phyloP scores from a whole-genome alignment of 2,113 vertebrate species.

The Psilopsiagon aurifrons region DNA sequence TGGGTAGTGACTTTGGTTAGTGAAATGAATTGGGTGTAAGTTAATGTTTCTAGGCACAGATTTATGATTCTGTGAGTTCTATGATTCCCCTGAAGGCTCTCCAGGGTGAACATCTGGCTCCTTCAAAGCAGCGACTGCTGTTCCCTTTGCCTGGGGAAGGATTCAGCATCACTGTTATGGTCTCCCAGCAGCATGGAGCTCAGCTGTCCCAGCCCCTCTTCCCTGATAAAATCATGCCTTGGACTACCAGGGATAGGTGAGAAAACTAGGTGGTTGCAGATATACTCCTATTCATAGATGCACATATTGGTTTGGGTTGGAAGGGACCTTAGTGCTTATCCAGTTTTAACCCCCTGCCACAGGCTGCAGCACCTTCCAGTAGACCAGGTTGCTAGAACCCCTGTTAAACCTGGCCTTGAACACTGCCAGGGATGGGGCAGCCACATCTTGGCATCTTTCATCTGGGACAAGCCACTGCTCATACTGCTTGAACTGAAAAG shows the following conservation, averaged over 20 bases:
- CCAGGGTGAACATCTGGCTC: background rate
- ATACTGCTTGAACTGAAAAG: fast-evolving
- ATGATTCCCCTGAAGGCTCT: background rate
- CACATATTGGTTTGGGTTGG: background rate
- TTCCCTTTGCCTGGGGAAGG: background rate
- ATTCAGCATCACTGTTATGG: fast-evolving
- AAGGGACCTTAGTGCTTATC: background rate
- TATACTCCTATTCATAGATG: background rate
- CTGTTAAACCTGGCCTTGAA: background rate
- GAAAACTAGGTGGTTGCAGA: background rate
- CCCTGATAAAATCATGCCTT: background rate
- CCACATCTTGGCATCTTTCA: background rate
- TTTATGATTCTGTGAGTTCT: background rate
- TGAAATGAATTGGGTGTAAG: background rate
- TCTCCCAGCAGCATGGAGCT: background rate
- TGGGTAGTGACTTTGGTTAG: background rate
- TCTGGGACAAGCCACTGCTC: background rate
- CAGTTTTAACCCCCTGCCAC: background rate
- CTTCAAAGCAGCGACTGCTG: background rate
- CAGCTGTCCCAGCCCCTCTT: background rate
- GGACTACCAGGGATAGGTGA: background rate
- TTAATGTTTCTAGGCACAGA: background rate
- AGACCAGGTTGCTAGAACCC: background rate
- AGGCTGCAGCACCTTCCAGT: background rate
- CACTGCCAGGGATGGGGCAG: background rate